A percentile compares a stretch with the other conserved stretches of the same genome.
phyloP scores from a whole-genome alignment of 2,797 vertebrate species.

The Acanthurus leucopareius region DNA sequence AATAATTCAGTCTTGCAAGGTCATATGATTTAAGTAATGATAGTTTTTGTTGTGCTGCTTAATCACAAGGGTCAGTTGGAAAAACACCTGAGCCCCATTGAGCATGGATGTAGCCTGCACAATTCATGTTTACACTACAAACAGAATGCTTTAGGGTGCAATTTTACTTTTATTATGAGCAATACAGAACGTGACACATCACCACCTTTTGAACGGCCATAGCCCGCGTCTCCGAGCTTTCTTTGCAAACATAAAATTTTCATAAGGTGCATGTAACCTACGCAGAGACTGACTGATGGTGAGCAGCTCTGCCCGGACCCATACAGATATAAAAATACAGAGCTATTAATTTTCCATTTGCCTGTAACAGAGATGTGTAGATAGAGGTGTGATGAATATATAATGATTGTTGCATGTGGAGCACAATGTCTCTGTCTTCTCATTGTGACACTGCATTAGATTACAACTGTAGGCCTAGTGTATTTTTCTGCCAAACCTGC shows the following conservation, averaged over 20 bases:
- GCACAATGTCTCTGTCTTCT: constrained; percentile 13
- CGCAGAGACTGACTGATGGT: constrained; percentile 24
- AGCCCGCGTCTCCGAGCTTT: constrained; percentile 17
- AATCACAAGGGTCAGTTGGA: constrained; percentile 15
- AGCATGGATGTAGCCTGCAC: constrained; percentile 19
- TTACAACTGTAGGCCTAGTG: constrained; percentile 14
- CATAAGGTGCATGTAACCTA: constrained; percentile 40
- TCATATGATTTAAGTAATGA: not conserved
- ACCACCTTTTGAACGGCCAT: not conserved
- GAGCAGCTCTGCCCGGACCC: constrained; percentile 5
- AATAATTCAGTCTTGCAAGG: not conserved
- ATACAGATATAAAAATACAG: constrained; percentile 14
- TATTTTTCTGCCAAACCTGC: constrained; percentile 7
- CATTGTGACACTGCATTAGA: constrained; percentile 36
- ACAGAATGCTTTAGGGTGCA: not conserved
- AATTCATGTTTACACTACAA: constrained; percentile 47
- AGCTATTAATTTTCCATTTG: constrained; percentile 27
- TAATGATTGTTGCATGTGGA: constrained; percentile 42
- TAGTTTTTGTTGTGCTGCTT: not conserved
- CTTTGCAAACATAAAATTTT: constrained; percentile 40
- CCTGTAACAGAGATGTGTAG: constrained; percentile 25
- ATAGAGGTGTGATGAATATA: constrained; percentile 50
- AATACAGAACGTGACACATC: constrained; percentile 1
- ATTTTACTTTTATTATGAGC: constrained; percentile 15
- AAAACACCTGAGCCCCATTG: constrained; percentile 20